Evolutionary conservation across 2,113 vertebrate species (phyloP).

Genomic region (Psettodes erumei): DNA sequence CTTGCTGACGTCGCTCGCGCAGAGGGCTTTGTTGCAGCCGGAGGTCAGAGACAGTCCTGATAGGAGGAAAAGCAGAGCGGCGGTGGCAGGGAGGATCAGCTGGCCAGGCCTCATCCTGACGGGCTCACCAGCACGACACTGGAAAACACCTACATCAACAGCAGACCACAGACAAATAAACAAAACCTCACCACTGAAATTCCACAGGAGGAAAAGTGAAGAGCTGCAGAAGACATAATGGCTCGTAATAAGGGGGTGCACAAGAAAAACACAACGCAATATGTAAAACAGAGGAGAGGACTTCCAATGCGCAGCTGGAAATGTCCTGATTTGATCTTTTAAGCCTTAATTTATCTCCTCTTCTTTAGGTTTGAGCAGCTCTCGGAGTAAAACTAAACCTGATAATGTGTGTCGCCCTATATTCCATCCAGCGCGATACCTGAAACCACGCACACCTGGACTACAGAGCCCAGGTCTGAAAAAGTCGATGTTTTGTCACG

Average conservation of each 20-base stretch:
- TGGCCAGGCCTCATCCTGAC: conserved; percentile 87
- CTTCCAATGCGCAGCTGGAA: background rate
- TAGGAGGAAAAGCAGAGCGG: conserved; percentile 84
- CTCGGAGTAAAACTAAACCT: background rate
- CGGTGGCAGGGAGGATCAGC: conserved; percentile 68
- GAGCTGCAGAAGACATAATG: background rate
- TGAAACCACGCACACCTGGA: background rate
- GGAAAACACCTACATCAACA: conserved; percentile 66
- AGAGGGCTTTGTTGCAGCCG: conserved; percentile 97
- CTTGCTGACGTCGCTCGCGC: conserved; percentile 98
- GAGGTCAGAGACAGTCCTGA: conserved; percentile 81
- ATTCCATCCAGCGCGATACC: background rate
- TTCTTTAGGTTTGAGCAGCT: background rate
- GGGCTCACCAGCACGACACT: conserved; percentile 65
- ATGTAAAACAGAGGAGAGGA: background rate
- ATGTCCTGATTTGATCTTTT: background rate
- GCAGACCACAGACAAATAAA: background rate
- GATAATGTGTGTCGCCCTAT: background rate
- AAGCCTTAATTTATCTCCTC: background rate
- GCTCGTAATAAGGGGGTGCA: background rate
- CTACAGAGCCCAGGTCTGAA: background rate
- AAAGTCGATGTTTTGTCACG: background rate
- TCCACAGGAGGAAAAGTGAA: conserved; percentile 12
- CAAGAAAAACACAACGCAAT: background rate
- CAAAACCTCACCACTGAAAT: too few species aligned